These are phyloP conservation scores for Drosophila merina DNA, from an alignment of 2,888 invertebrate genomes.

Conservation along the genomic window DNA sequence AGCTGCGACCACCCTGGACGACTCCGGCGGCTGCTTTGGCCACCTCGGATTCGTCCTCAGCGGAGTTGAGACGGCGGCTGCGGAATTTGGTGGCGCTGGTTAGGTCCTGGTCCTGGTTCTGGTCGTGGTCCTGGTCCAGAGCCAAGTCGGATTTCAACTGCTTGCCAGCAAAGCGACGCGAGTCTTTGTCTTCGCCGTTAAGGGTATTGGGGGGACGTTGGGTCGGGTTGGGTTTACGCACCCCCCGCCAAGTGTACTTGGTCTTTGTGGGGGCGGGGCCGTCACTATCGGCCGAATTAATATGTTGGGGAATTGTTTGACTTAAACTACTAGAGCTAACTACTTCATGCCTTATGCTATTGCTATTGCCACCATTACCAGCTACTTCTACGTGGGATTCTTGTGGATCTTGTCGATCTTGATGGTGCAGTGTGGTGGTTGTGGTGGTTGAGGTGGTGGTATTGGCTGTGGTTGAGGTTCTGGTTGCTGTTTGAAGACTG, in stretches of 20 bases:
- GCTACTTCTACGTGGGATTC: slow-evolving; percentile 57
- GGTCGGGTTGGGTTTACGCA: slow-evolving; percentile 37
- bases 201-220: slow-evolving; percentile 41
- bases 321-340: slow-evolving; percentile 69
- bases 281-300: not conserved
- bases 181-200: slow-evolving; percentile 50
- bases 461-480: slow-evolving; percentile 30
- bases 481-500: slow-evolving; percentile 59
- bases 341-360: slow-evolving; percentile 78
- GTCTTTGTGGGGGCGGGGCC: slow-evolving; percentile 8
- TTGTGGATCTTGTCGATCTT: slow-evolving; percentile 1
- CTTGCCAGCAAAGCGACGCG: slow-evolving; percentile 72
- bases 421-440: slow-evolving; percentile 29
- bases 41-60: slow-evolving; percentile 35
- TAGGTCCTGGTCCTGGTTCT: slow-evolving; percentile 7
- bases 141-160: slow-evolving; percentile 50
- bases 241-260: slow-evolving; percentile 55
- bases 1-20: slow-evolving; percentile 27
- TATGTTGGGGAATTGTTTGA: slow-evolving; percentile 17
- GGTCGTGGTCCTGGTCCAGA: slow-evolving; percentile 7
- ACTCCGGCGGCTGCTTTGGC: not conserved
- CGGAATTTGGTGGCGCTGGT: slow-evolving; percentile 33
- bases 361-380: slow-evolving; percentile 75
- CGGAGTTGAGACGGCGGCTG: slow-evolving; percentile 54
- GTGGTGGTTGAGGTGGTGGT: slow-evolving; percentile 28